Evolutionary conservation across 2,888 invertebrate genomes (phyloP), one percentile per base, ranked within the genome.

Genomic region (Erebia epiphron): DNA sequence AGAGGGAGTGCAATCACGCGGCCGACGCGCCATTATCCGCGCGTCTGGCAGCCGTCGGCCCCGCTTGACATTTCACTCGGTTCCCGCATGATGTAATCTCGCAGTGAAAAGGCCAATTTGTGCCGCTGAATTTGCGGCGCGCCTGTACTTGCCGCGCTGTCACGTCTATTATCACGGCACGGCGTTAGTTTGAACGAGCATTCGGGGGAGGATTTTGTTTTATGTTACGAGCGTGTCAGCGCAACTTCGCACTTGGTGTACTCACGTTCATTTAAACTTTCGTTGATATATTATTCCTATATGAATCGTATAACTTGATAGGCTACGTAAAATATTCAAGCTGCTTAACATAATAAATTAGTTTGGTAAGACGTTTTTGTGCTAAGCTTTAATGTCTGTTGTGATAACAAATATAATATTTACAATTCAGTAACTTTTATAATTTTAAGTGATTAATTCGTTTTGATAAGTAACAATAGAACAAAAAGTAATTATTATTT

Each of bases 11-110:
- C 92, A 93, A 93, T 92, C 93, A 92, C 89, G 92, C 91, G 89
- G 90, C 88, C 91, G 92, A 92, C 92, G 92, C 91, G 92, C 92
- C 91, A 92, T 92, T 93, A 93, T 92, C 92, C 92, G 89, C 92
- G 90, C 92, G 92, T 90, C 93, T 92, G 91, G 90, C 93, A 91
- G 87, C 92, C 92, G 92, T 91, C 92, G 92, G 92, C 90, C 89
- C 88, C 91, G 93, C 92, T 93, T 93, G 93, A 93, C 93, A 92
- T 93, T 93, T 93, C 93, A 92, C 93, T 93, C 92, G 86, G 85
- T 89, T 92, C 92, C 93, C 92, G 92, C 93, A 92, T 92, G 92
- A 93, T 93, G 92, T 92, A 93, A 93, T 93, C 93, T 93, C 92
- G 87, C 91, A 89, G 92, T 92, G 93, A 93, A 93, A 92, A 92